A percentile compares a stretch with the other conserved stretches of the same genome.
Conservation (phyloP, 2,113 vertebrate species). For the Telmatochromis brachygnathus region DNA sequence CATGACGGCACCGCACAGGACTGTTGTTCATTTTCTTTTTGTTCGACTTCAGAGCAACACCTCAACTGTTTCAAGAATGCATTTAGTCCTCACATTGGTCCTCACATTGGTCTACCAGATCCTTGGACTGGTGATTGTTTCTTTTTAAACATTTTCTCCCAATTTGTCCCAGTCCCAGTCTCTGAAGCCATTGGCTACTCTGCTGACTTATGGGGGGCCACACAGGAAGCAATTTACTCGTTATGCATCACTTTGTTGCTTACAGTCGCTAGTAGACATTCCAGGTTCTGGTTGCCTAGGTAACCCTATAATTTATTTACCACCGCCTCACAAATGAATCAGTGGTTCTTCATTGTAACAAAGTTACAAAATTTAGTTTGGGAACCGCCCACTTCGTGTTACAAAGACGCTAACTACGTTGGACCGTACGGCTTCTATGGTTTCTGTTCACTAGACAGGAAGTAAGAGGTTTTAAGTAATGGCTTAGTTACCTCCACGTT, state of each 20-base stretch:
- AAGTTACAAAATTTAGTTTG: neutral
- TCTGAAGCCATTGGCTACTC: neutral
- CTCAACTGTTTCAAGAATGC: neutral
- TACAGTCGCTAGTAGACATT: neutral
- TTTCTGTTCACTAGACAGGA: neutral
- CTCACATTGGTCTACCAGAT: neutral
- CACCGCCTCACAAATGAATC: neutral
- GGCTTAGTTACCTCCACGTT: fast-evolving
- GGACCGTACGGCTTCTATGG: fast-evolving
- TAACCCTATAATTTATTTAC: neutral
- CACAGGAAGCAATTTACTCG: neutral
- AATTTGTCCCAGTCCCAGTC: neutral
- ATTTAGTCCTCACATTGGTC: neutral
- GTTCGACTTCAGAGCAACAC: neutral
- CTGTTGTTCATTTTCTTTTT: neutral
- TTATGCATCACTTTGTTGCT: neutral
- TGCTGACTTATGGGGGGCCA: neutral
- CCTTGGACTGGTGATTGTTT: neutral
- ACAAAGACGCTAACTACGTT: fast-evolving
- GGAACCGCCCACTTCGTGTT: neutral
- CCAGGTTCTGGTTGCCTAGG: neutral
- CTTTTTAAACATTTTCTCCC: neutral
- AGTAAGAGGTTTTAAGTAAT: neutral
- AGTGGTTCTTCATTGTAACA: neutral
- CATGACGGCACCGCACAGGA: fast-evolving